These are phyloP conservation scores for Drosophila phalerata DNA, from an alignment of 2,888 invertebrate species.

Conservation along the genomic window DNA sequence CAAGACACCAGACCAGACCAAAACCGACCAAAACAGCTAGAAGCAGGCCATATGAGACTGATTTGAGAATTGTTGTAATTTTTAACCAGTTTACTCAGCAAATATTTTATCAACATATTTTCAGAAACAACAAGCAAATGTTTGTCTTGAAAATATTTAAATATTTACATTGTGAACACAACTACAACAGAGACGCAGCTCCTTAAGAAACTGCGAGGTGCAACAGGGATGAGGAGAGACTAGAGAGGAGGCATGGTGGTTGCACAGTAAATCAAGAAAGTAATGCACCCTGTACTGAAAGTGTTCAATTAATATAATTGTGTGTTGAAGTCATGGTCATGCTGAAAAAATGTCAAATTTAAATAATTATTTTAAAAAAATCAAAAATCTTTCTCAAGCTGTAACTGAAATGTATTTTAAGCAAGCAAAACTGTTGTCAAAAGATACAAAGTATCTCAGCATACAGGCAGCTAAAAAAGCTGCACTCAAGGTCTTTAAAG, in stretches of 20 bases:
- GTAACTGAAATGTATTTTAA: constrained; percentile 21
- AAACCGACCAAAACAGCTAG: background rate
- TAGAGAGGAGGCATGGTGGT: background rate
- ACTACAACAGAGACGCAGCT: constrained; percentile 52
- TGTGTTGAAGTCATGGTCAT: too few relatives aligned
- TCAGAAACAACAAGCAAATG: constrained; percentile 83
- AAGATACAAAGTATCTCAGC: constrained; percentile 15
- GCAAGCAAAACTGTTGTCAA: constrained; percentile 50
- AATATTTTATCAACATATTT: constrained; percentile 83
- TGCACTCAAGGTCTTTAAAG: constrained; percentile 45
- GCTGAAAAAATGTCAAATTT: background rate
- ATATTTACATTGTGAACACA: constrained; percentile 84
- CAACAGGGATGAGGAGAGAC: too few relatives aligned
- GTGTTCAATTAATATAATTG: background rate
- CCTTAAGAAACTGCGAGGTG: constrained; percentile 28
- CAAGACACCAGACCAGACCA: constrained; percentile 26
- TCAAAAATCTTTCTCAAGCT: background rate
- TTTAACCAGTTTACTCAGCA: constrained; percentile 82
- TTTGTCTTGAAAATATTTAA: constrained; percentile 85
- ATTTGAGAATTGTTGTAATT: constrained; percentile 73
- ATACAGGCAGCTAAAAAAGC: constrained; percentile 27
- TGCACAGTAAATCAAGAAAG: background rate
- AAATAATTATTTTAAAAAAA: background rate
- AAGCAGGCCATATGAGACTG: constrained; percentile 18
- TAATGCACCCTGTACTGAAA: background rate